These are phyloP conservation scores for Nannospalax galili DNA, from an alignment of 2,113 vertebrate species.

Conservation along the genomic window DNA sequence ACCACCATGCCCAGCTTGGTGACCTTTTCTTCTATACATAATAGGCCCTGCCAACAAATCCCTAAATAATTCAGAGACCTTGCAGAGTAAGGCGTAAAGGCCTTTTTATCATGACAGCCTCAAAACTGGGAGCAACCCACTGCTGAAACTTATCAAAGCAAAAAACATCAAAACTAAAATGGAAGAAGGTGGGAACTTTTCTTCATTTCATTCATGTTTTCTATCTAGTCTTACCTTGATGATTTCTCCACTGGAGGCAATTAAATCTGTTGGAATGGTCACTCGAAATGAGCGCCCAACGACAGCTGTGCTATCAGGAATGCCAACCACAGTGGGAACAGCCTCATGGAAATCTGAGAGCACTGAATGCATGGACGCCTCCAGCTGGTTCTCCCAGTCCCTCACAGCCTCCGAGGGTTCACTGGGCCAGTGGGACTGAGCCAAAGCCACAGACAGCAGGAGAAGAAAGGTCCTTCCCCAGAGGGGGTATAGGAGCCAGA, in stretches of 20 bases:
- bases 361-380: slow-evolving; percentile 95
- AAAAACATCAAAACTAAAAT: neutral
- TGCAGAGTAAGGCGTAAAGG: neutral
- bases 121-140: neutral
- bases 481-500: slow-evolving; percentile 79
- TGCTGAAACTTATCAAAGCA: neutral
- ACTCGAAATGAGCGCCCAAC: slow-evolving; percentile 93
- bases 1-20: no score
- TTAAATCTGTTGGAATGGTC: slow-evolving; percentile 88
- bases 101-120: neutral
- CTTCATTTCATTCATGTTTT: neutral
- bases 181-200: neutral
- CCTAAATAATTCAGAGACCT: neutral
- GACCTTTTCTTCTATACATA: neutral
- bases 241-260: slow-evolving; percentile 87
- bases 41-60: slow-evolving; percentile 3
- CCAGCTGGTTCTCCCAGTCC: slow-evolving; percentile 92
- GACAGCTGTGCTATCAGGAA: slow-evolving; percentile 92
- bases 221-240: slow-evolving; percentile 89
- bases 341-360: slow-evolving; percentile 90
- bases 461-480: slow-evolving; percentile 89
- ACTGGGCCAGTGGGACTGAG: slow-evolving; percentile 85
- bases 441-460: slow-evolving; percentile 85
- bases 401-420: slow-evolving; percentile 86
- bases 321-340: slow-evolving; percentile 86